Evolutionary conservation across 2,888 invertebrate species (phyloP).

Genomic region (Tetrapedia diversipes): DNA sequence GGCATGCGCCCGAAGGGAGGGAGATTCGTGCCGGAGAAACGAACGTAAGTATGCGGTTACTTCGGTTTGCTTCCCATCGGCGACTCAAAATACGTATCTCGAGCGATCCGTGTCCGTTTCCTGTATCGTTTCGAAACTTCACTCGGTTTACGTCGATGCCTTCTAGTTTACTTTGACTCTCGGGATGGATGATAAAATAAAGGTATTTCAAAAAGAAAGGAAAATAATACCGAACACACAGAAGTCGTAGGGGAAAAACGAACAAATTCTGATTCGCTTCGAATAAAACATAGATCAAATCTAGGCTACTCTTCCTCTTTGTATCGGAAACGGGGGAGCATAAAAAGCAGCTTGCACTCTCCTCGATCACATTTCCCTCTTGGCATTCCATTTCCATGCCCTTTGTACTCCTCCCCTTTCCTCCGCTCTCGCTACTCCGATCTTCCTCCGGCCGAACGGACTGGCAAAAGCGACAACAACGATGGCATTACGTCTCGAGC

Average conservation of each 20-base stretch:
- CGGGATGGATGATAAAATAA: no score
- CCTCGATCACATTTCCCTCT: no score
- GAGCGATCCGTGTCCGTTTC: background rate
- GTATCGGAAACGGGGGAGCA: no score
- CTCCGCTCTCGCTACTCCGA: background rate
- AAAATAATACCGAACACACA: background rate
- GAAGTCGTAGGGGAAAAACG: conserved; percentile 69
- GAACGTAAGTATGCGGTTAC: no score
- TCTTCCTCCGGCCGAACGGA: background rate
- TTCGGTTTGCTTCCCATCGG: background rate
- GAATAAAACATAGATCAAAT: conserved; percentile 66
- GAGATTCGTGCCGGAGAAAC: background rate
- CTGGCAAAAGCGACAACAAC: conserved; percentile 12
- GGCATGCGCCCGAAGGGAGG: no score
- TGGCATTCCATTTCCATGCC: no score
- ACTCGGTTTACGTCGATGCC: no score
- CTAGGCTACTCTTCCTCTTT: no score
- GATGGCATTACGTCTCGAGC: conserved; percentile 1
- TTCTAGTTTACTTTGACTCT: no score
- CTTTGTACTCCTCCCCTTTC: background rate
- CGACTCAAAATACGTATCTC: conserved; percentile 12
- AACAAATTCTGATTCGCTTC: conserved; percentile 9
- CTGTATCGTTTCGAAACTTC: no score
- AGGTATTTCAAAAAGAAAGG: no score
- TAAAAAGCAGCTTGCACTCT: no score